Base-by-base conservation (phyloP, 2,113 vertebrate genomes). In the Paracanthobrama guichenoti region DNA sequence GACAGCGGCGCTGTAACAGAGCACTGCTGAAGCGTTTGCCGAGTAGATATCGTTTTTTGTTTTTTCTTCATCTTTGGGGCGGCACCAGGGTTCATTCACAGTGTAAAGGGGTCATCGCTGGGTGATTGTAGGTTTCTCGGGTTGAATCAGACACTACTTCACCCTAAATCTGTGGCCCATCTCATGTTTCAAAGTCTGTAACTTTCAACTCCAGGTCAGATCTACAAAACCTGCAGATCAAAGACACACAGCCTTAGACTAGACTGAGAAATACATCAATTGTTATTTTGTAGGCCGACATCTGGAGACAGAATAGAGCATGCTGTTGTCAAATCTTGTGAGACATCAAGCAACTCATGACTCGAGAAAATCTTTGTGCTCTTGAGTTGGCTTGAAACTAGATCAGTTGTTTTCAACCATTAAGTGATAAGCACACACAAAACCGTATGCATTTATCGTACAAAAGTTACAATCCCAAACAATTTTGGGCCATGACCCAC, bases 1-100 rank as follows among this genome's bases (percentile, higher is more conserved):
- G 84, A 87, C 86, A 87, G 86, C 26, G 46, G 64, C 59, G 42
- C 66, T 31, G 50, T 66, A 50, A 62, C 64, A 16, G 79, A 76
- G 74, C 69, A 79, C 50, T 67, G 66, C 80, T 69, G 62, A 78
- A 74, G 62, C 62, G 14, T 46, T 85, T 18, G 39, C 20, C 20
- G 16, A 53, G 73, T 50, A 64, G 62, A 46, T 48, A 79, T 84
- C 66, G 8, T 11, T 67, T 8, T n/a, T 50, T 14, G 24, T 10
- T 44, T 18, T 79, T 12, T 35, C 2, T 86, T 83, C 72, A 71
- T 66, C 72, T 85, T 66, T 46, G 26, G 67, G 31, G 62, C 5
- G 26, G 76, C 55, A 31, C 64, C 57, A 26, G 35, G 26, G 75
- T 85, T 79, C 66, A 60, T 42, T 76, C 79, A 20, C 60, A 80